phyloP scores from a whole-genome alignment of 1,140 invertebrate species.

The Coptotermes formosanus region DNA sequence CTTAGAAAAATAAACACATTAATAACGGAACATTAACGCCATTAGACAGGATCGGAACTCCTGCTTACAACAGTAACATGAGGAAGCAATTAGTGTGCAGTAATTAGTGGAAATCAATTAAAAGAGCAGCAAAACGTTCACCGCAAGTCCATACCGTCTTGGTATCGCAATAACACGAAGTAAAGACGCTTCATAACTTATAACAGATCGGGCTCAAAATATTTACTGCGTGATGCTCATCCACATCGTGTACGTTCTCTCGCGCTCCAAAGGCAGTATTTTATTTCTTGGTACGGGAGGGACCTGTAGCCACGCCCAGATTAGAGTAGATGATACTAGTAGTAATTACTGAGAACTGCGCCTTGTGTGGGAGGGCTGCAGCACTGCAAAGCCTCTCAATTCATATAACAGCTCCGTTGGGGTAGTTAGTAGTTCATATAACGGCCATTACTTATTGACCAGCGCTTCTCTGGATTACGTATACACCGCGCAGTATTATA shows the following conservation, averaged over 20 bases:
- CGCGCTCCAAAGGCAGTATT: not conserved
- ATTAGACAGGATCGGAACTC: not conserved
- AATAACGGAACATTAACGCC: constrained; percentile 7
- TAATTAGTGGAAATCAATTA: constrained; percentile 17
- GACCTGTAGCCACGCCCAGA: not conserved
- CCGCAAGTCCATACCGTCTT: not conserved
- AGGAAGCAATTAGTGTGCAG: not conserved
- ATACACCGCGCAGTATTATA: too few relatives aligned
- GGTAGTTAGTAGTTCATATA: not conserved
- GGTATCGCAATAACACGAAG: not conserved
- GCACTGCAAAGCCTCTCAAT: too few relatives aligned
- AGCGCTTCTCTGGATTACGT: too few relatives aligned
- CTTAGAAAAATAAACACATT: not conserved
- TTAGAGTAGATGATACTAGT: too few relatives aligned
- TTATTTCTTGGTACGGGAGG: not conserved
- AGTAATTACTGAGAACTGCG: too few relatives aligned
- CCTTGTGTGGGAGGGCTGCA: too few relatives aligned
- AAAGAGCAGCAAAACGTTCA: not conserved
- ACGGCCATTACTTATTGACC: not conserved
- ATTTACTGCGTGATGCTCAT: not conserved
- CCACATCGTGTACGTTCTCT: not conserved
- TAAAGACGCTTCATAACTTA: not conserved
- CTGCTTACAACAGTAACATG: not conserved
- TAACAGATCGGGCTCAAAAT: not conserved
- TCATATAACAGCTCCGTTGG: not conserved